Evolutionary conservation across 2,113 vertebrate genomes (phyloP), one percentile per base, ranked within the genome.

Genomic region (Polypterus bichir): DNA sequence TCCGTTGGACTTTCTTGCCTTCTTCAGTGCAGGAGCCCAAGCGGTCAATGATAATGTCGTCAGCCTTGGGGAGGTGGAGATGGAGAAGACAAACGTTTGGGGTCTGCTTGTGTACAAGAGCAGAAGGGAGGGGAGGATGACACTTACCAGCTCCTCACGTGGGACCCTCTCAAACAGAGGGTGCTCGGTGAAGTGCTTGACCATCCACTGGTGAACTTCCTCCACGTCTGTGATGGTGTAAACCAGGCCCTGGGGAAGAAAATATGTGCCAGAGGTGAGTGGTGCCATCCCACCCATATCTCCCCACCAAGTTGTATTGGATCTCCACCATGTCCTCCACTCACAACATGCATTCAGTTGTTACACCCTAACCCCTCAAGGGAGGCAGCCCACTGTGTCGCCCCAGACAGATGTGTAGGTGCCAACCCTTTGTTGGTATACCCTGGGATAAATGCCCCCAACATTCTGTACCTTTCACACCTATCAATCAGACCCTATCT

Each of bases 141-240:
- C 53, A 65, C 75, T 79, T 79, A 93, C 92, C 88, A 95, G 81
- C 8, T 92, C 81, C n/a, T 88, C 86, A 54, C 87, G 72, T 0
- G 81, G 51, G 48, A 92, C 88, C 3, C 74, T 77, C 62, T 78
- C 70, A 66, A 94, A 94, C 59, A 95, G 81, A 0, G 89, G 90
- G 69, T 95, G 92, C 59, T 86, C 86, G 11, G 74, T 81, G 68
- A 95, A 93, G 69, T 94, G 91, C 58, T 82, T 87, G 58, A 91
- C 86, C 81, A 95, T 95, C 92, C 92, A 95, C 10, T 81, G 55
- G 58, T 94, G 89, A 1, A 93, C 86, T 49, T 95, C 92, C 68
- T 86, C 83, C 65, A 94, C 92, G 62, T 95, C 92, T 0, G 91
- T 93, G 62, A 88, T 87, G 60, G 91, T 93, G 47, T 95, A 95